These are phyloP conservation scores for Picathartes gymnocephalus DNA, from an alignment of 2,113 vertebrate genomes.

Conservation along the genomic window DNA sequence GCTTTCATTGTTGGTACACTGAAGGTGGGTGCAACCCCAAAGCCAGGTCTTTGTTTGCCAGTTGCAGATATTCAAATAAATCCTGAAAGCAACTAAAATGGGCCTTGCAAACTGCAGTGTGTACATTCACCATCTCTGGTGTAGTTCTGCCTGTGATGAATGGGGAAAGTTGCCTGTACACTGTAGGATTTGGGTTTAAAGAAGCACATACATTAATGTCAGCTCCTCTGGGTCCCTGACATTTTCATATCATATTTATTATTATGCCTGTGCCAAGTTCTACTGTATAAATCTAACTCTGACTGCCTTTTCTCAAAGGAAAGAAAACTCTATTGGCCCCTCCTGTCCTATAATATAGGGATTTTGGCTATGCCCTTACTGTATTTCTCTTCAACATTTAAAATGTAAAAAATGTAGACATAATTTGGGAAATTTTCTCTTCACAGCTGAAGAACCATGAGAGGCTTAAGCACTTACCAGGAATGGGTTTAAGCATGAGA, in stretches of 20 bases:
- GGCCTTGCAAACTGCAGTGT: not conserved
- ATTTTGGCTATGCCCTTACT: constrained; percentile 12
- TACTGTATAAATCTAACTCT: constrained; percentile 20
- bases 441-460: not conserved
- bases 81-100: not conserved
- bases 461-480: not conserved
- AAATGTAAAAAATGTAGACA: constrained; percentile 2
- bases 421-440: constrained; percentile 14
- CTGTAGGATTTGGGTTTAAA: constrained; percentile 30
- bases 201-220: not conserved
- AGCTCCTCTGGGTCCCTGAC: constrained; percentile 3
- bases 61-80: not conserved
- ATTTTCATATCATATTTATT: constrained; percentile 35
- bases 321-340: constrained; percentile 10
- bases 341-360: not conserved
- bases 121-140: not conserved
- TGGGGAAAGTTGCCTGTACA: not conserved
- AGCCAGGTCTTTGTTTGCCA: not conserved
- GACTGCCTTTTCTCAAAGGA: not conserved
- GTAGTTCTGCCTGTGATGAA: not conserved
- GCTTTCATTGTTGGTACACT: not conserved
- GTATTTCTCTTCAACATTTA: not conserved
- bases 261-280: constrained; percentile 20
- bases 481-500: not conserved
- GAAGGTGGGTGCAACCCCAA: not conserved